Evolutionary conservation across 2,888 invertebrate genomes (phyloP), one percentile per base, ranked within the genome.

Genomic region (Drosophila flavopinicola): DNA sequence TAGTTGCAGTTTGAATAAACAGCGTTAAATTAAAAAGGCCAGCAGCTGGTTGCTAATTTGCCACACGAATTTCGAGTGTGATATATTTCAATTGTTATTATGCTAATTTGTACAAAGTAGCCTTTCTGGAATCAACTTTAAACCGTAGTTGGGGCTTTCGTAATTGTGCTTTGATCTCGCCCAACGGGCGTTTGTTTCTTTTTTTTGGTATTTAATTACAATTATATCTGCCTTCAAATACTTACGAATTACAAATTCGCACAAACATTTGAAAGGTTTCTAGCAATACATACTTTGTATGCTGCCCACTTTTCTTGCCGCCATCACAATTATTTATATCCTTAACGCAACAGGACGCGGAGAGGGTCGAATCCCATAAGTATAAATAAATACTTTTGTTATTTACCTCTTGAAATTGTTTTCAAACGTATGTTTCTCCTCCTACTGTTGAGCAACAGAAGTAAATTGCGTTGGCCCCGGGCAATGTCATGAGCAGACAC

Each of bases 371-470:
- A 25, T 11, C 35, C 41, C 29, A 38, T 49, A 56, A 51, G 39
- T 47, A 72, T 60, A 75, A 83, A 80, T 74, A 59, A 82, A 80
- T 74, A 59, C 82, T 56, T 69, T 78, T 64, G 54, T 79, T 85
- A 77, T 84, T 84, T 86, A 82, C 78, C 76, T 84, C 64, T 66
- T 37, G 33, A 66, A 69, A 86, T 80, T 84, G 68, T 71, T 69
- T 71, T 74, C 61, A 47, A 66, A 41, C 66, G 24, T 52, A 23
- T 27, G 33, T 37, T 13, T 10, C 29, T n/a, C 25, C 7, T 53
- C 45, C 41, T 38, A 15, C 25, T 29, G n/a, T n/a, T n/a, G 29
- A 29, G 17, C n/a, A 23, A 45, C 42, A 68, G 17, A 52, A 72
- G 57, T 53, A 82, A 85, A 79, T 85, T 79, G 61, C 61, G 66